Base-by-base conservation (phyloP, 2,113 vertebrate species). In the Austrofundulus limnaeus region DNA sequence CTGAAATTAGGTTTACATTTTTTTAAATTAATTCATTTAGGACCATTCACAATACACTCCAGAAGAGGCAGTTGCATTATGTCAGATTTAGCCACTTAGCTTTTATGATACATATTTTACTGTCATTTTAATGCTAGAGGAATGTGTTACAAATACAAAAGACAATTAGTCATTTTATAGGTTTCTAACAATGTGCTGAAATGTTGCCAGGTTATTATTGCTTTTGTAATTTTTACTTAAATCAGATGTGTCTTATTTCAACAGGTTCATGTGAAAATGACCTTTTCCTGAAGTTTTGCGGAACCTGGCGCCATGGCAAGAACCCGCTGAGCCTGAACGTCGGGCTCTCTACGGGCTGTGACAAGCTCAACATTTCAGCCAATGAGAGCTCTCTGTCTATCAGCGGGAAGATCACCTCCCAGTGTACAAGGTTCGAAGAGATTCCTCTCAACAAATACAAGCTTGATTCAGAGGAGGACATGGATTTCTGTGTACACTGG, bases 401-500 rank as follows among this genome's bases (percentile, higher is more conserved):
- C 52, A 0, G 1, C 0, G 91, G 91, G 3, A 15, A 21, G 0
- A 81, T 93, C 52, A 89, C 88, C 0, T 61, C 70, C 1, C 14
- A 51, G 10, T 92, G 91, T 47, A 0, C 0, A 0, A 23, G 1
- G 0, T 37, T 47, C 0, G 11, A 51, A 0, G 50, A 19, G 1
- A 45, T 70, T 25, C 0, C 0, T 8, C 77, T 85, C 13, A 0
- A 17, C 0, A 4, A 10, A 5, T 31, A 38, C 14, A 59, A 50
- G n/a, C 0, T 0, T 0, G 7, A 25, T 0, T 43, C 55, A 3
- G 17, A 6, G 0, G 10, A 0, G 4, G 38, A 75, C 2, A 88
- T n/a, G 0, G 0, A 1, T 0, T 91, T 93, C 81, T 92, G 90
- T 17, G 61, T 93, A 66, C 11, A 77, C 51, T 92, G 91, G 90